phyloP scores from a whole-genome alignment of 2,113 vertebrate species.

The Pomatorhinus ruficollis region DNA sequence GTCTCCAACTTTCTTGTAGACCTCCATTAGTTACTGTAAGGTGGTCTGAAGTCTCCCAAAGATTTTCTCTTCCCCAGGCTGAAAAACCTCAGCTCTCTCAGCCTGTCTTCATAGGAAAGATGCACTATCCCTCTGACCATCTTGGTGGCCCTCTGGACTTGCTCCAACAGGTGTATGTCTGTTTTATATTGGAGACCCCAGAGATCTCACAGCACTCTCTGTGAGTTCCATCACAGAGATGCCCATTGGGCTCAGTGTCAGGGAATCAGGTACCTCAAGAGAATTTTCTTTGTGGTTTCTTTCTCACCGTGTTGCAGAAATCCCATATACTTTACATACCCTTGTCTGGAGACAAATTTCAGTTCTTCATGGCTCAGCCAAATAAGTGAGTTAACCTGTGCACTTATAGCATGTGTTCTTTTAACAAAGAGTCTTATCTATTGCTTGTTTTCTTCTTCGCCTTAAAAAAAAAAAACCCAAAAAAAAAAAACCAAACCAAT shows the following conservation, averaged over 20 bases:
- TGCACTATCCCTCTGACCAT: background rate
- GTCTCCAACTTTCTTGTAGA: background rate
- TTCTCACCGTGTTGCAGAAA: background rate
- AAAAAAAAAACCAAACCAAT: no score
- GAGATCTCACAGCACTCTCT: background rate
- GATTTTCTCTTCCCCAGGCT: background rate
- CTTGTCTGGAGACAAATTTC: background rate
- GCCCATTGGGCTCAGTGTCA: background rate
- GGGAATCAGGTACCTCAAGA: background rate
- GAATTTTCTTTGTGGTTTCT: background rate
- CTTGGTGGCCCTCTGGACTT: background rate
- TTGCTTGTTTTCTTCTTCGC: background rate
- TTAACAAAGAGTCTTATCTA: background rate
- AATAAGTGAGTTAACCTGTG: background rate
- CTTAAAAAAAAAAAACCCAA: background rate
- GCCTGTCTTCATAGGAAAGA: background rate
- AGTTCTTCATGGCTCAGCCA: background rate
- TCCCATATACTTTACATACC: background rate
- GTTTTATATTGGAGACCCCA: background rate
- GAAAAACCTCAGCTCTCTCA: background rate
- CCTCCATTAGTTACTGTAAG: background rate
- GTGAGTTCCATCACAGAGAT: accelerated
- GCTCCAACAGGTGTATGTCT: background rate
- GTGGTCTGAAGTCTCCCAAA: background rate
- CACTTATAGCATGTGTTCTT: background rate